These are phyloP conservation scores for Sceliomorpha sp. DNA, from an alignment of 2,888 invertebrate genomes.

Conservation along the genomic window DNA sequence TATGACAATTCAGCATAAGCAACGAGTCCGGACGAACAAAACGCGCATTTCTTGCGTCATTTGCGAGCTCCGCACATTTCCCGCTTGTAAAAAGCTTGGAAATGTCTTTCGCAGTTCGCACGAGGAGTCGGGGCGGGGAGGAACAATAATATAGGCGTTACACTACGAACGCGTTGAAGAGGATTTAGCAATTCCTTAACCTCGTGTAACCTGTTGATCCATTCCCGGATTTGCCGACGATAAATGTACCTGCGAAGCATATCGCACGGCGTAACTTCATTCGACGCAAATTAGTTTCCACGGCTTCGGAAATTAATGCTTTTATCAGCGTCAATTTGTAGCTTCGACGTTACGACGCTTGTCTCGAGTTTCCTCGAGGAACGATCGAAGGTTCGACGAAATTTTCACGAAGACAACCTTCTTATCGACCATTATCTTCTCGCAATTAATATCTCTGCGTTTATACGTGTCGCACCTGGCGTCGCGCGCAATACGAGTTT, in stretches of 20 bases:
- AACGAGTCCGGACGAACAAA: too few species aligned
- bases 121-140: too few species aligned
- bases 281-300: constrained; percentile 64
- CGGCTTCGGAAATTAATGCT: constrained; percentile 63
- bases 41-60: too few species aligned
- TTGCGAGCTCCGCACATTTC: too few species aligned
- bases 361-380: constrained; percentile 35
- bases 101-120: too few species aligned
- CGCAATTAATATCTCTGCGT: neutral
- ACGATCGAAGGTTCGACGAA: constrained; percentile 26
- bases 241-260: constrained; percentile 62
- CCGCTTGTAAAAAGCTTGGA: too few species aligned
- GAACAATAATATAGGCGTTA: too few species aligned
- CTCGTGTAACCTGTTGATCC: constrained; percentile 72
- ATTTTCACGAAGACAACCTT: too few species aligned
- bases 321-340: constrained; percentile 46
- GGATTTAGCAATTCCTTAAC: constrained; percentile 45
- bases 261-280: constrained; percentile 59
- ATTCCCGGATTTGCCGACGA: constrained; percentile 67
- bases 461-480: too few species aligned
- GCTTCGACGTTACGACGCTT: constrained; percentile 36
- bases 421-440: constrained; percentile 8
- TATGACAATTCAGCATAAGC: too few species aligned
- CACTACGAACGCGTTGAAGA: too few species aligned
- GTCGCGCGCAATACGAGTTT: too few species aligned